Conservation (phyloP, 2,113 vertebrate species). For the Panthera tigris region DNA sequence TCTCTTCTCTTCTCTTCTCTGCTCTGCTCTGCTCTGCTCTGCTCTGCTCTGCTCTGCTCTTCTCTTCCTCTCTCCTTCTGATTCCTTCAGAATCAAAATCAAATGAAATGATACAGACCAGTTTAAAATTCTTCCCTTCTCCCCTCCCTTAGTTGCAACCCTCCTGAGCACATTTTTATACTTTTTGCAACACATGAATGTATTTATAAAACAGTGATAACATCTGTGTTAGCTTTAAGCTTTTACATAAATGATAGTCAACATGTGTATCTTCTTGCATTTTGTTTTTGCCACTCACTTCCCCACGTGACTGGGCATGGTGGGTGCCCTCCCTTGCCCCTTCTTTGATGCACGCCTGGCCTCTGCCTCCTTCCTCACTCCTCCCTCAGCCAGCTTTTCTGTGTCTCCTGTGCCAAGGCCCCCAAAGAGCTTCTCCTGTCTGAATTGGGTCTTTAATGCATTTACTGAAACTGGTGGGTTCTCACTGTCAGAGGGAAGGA, state of each 20-base stretch:
- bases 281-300: not conserved
- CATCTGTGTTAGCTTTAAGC: not conserved
- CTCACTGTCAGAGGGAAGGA: not conserved
- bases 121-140: not conserved
- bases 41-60: too few relatives aligned
- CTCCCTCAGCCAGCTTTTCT: not conserved
- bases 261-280: not conserved
- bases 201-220: not conserved
- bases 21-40: too few relatives aligned
- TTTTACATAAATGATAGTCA: not conserved
- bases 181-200: not conserved
- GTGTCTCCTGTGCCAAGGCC: not conserved
- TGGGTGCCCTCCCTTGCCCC: not conserved
- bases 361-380: not conserved
- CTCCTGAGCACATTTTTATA: not conserved
- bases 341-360: not conserved
- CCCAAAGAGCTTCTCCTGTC: not conserved
- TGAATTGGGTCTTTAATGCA: not conserved
- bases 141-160: not conserved
- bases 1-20: too few relatives aligned
- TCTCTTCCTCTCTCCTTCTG: too few relatives aligned
- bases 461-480: not conserved
- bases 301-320: not conserved
- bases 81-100: not conserved
- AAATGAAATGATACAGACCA: not conserved